phyloP scores from a whole-genome alignment of 1,140 invertebrate species.

The Leptonema lineaticorne region DNA sequence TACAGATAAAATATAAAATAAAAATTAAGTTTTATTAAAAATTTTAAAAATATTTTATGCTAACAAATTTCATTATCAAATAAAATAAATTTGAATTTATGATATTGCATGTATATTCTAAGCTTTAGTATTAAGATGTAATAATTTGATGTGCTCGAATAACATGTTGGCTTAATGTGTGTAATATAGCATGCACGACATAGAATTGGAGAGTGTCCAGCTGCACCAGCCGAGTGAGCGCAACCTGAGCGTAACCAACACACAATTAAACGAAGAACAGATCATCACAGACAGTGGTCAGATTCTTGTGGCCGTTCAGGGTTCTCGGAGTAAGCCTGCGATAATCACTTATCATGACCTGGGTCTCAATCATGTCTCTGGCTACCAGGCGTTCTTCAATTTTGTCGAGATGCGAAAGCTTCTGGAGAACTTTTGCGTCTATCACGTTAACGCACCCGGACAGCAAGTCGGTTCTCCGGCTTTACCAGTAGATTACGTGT shows the following conservation, averaged over 20 bases:
- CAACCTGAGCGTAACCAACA: constrained; percentile 61
- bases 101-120: too few relatives aligned
- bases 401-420: constrained; percentile 88
- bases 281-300: constrained; percentile 87
- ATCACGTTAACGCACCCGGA: constrained; percentile 93
- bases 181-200: constrained; percentile 85
- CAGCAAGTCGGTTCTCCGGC: constrained; percentile 88
- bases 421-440: constrained; percentile 91
- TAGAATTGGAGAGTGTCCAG: constrained; percentile 89
- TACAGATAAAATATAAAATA: too few relatives aligned
- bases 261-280: constrained; percentile 71
- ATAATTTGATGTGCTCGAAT: too few relatives aligned
- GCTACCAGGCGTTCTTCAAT: constrained; percentile 95
- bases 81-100: too few relatives aligned
- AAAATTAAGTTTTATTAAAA: too few relatives aligned
- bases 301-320: constrained; percentile 86
- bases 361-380: constrained; percentile 87
- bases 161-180: constrained; percentile 3
- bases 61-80: too few relatives aligned
- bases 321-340: constrained; percentile 85
- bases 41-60: not conserved
- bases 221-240: constrained; percentile 75
- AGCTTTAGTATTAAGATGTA: too few relatives aligned
- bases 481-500: constrained; percentile 87
- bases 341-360: constrained; percentile 97